These are phyloP conservation scores for Darevskia mixta DNA, from an alignment of 2,797 vertebrate species.

Conservation along the genomic window DNA sequence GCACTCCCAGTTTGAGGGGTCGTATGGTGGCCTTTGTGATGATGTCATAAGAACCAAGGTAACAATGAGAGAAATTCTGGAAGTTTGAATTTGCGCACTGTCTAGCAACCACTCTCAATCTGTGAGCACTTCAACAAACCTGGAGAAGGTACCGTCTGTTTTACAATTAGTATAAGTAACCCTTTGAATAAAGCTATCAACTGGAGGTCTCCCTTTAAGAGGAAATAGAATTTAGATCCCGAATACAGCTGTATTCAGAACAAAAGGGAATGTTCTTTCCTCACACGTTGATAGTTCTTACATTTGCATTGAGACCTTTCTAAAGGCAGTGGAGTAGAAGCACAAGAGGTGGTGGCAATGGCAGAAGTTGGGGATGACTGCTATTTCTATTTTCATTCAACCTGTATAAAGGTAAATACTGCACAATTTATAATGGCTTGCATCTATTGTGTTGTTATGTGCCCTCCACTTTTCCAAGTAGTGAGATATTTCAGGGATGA, in stretches of 20 bases:
- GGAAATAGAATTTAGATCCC: slow-evolving; percentile 62
- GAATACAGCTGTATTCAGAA: slow-evolving; percentile 59
- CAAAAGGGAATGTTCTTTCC: slow-evolving; percentile 43
- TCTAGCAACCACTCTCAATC: slow-evolving; percentile 74
- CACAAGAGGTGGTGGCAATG: slow-evolving; percentile 70
- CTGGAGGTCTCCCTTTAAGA: slow-evolving; percentile 63
- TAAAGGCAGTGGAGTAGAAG: slow-evolving; percentile 62
- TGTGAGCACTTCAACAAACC: slow-evolving; percentile 71
- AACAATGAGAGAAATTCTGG: slow-evolving; percentile 69
- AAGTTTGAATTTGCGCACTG: slow-evolving; percentile 70
- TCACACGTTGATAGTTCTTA: slow-evolving; percentile 64
- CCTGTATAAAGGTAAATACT: slow-evolving; percentile 76
- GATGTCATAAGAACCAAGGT: slow-evolving; percentile 70
- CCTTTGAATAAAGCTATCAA: slow-evolving; percentile 61
- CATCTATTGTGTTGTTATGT: slow-evolving; percentile 39
- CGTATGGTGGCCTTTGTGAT: slow-evolving; percentile 64
- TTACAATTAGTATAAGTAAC: slow-evolving; percentile 67
- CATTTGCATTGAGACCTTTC: slow-evolving; percentile 55
- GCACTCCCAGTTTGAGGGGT: slow-evolving; percentile 35
- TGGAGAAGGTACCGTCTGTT: slow-evolving; percentile 76
- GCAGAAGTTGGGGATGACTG: slow-evolving; percentile 65
- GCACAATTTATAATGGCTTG: slow-evolving; percentile 55
- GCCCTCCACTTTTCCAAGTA: background rate
- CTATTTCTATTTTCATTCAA: slow-evolving; percentile 70
- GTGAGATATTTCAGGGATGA: background rate